These are phyloP conservation scores for Euwallacea similis DNA, from an alignment of 1,140 invertebrate species.

Conservation along the genomic window DNA sequence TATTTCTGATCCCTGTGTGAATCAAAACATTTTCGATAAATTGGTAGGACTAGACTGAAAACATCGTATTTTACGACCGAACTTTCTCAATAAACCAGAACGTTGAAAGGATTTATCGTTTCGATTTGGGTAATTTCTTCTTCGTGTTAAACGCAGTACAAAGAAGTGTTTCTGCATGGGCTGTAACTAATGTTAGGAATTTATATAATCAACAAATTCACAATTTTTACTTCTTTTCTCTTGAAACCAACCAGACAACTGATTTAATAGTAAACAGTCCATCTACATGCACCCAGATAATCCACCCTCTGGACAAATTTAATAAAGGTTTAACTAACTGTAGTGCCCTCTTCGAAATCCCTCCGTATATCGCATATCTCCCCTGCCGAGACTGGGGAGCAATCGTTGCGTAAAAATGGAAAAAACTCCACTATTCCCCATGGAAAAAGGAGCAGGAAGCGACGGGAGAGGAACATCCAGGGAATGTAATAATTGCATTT, in stretches of 20 bases:
- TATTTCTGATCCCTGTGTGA: too few species aligned
- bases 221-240: not conserved
- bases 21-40: not conserved
- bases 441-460: conserved; percentile 7
- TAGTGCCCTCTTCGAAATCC: conserved; percentile 10
- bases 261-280: conserved; percentile 10
- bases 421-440: conserved; percentile 28
- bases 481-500: conserved; percentile 40
- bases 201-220: not conserved
- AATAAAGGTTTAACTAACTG: conserved; percentile 42
- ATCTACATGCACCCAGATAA: conserved; percentile 14
- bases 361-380: conserved; percentile 7
- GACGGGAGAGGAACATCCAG: conserved; percentile 26
- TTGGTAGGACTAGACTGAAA: not conserved
- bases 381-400: conserved; percentile 10
- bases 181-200: too few species aligned
- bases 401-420: conserved; percentile 39
- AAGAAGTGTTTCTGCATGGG: too few species aligned
- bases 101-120: conserved; percentile 14
- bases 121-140: conserved; percentile 22
- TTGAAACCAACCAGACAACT: not conserved
- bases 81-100: conserved; percentile 19
- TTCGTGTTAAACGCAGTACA: not conserved
- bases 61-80: conserved; percentile 2
- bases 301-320: conserved; percentile 30